Evolutionary conservation across 2,888 invertebrate species (phyloP), one percentile per base, ranked within the genome.

Genomic region (Ophion ellenae): DNA sequence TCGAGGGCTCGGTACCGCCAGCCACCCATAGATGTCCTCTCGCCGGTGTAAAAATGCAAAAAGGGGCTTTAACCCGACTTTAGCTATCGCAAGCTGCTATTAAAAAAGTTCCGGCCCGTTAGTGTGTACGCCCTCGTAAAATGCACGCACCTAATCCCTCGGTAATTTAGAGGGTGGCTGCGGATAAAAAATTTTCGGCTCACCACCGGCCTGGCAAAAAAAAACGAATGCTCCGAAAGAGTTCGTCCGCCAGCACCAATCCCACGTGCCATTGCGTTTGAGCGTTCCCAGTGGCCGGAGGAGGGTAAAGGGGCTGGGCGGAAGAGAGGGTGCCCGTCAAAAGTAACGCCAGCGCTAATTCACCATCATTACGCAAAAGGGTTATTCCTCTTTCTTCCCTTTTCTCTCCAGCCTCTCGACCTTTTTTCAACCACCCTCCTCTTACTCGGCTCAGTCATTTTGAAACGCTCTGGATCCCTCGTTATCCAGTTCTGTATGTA

Each of bases 101-200:
- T 90, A 90, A 89, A 91, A 91, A 91, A 91, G 89, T 91, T 90
- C 69, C 82, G 87, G 32, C 32, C 86, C 89, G 88, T 88, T 82
- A 89, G 86, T 32, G 32, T 32, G 87, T 82, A 69, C 87, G 87
- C 61, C 28, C 89, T 90, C 91, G 88, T 91, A 91, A 91, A 91
- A 89, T 88, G 88, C 89, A 90, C 87, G 87, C 87, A 87, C 89
- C 89, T 90, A 91, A 91, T 91, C 90, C 90, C 80, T 76, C 85
- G 64, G 88, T 89, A 90, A 90, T 90, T 90, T 90, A 89, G 90
- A 90, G 88, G 88, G 63, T 40, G 47, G 76, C 78, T 75, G 71
- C 14, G 88, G 85, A 87, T 87, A 88, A 86, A 89, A 84, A 79
- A 63, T 61, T 71, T 47, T 57, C 61, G 61, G 74, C 61, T 83